Evolutionary conservation across 2,113 vertebrate genomes (phyloP).

Genomic region (Motacilla tschutschensis): DNA sequence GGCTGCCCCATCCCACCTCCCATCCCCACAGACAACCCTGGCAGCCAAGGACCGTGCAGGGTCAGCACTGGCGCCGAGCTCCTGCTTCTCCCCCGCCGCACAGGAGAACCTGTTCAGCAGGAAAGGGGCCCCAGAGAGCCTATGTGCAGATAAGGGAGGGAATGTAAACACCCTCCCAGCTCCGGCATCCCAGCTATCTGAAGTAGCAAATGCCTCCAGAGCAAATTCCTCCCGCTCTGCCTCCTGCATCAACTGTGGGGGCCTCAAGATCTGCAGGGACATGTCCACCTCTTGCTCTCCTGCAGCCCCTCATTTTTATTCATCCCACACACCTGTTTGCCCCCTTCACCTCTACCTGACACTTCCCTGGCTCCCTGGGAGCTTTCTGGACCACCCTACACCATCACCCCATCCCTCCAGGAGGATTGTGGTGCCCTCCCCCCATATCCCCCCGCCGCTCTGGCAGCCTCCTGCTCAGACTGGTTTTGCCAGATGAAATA

Average conservation of each 20-base stretch:
- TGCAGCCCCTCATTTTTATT: not conserved
- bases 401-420: not conserved
- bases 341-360: not conserved
- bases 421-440: not conserved
- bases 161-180: constrained; percentile 55
- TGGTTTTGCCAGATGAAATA: not conserved
- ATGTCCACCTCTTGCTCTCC: rapidly evolving
- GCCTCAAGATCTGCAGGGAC: not conserved
- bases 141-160: constrained; percentile 8
- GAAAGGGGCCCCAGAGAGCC: constrained; percentile 22
- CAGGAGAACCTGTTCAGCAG: not conserved
- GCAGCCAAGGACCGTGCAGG: not conserved
- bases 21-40: rapidly evolving
- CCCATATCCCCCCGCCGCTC: not conserved
- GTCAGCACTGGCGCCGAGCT: not conserved
- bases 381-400: rapidly evolving
- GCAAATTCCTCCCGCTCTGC: not conserved
- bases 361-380: rapidly evolving
- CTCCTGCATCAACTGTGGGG: not conserved
- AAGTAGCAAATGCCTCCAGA: constrained; percentile 40
- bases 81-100: not conserved
- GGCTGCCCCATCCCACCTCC: not conserved
- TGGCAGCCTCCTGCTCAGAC: not conserved
- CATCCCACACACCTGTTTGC: not conserved
- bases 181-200: constrained; percentile 46